These are phyloP conservation scores for Thrips palmi DNA, from an alignment of 1,140 invertebrate species.

Conservation along the genomic window DNA sequence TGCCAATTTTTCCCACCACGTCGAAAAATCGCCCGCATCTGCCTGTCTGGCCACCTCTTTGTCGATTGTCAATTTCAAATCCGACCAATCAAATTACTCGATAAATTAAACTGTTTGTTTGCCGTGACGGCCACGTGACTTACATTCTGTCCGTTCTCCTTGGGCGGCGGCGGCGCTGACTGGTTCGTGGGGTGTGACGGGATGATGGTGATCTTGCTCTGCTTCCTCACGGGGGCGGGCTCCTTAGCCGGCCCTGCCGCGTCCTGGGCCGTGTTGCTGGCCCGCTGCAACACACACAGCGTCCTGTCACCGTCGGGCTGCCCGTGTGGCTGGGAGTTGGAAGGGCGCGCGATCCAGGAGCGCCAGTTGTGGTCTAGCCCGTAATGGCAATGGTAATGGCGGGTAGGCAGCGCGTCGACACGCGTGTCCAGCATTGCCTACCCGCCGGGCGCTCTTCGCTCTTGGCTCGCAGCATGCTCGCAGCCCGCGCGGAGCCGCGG, in stretches of 20 bases:
- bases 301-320: too few species aligned
- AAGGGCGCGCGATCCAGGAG: background rate
- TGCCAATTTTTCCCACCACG: background rate
- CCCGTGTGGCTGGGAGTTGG: slow-evolving; percentile 21
- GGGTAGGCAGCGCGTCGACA: too few species aligned
- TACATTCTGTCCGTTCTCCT: slow-evolving; percentile 10
- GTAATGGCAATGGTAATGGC: background rate
- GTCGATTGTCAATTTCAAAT: too few species aligned
- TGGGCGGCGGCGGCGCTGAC: slow-evolving; percentile 10
- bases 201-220: slow-evolving; percentile 29
- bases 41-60: slow-evolving; percentile 2
- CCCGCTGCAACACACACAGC: slow-evolving; percentile 12
- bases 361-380: background rate
- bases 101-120: slow-evolving; percentile 4
- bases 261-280: slow-evolving; percentile 20
- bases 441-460: background rate
- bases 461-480: background rate
- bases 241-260: too few species aligned
- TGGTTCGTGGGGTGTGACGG: too few species aligned
- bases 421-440: background rate
- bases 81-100: too few species aligned
- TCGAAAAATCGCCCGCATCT: background rate
- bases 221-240: slow-evolving; percentile 19
- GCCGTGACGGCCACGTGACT: background rate
- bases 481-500: background rate